Evolutionary conservation across 1,140 invertebrate genomes (phyloP).

Genomic region (Drosophila mojavensis): DNA sequence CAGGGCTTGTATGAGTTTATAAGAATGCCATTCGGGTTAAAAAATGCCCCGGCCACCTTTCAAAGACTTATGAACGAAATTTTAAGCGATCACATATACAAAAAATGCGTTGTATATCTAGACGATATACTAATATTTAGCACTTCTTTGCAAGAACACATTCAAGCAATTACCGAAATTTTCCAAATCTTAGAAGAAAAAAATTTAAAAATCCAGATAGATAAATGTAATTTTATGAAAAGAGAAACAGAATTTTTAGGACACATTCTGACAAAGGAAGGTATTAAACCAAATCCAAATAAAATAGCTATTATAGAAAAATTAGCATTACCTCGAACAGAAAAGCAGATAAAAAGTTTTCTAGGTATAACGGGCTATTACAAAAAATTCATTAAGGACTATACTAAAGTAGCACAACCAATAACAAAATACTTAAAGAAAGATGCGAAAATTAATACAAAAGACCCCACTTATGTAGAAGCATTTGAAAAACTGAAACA

Average conservation of each 20-base stretch:
- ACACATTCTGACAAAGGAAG: neutral
- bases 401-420: constrained; percentile 8
- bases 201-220: constrained; percentile 19
- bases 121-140: constrained; percentile 52
- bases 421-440: constrained; percentile 31
- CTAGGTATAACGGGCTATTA: constrained; percentile 13
- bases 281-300: constrained; percentile 23
- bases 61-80: constrained; percentile 30
- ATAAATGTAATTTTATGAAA: constrained; percentile 30
- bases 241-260: constrained; percentile 29
- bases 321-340: neutral
- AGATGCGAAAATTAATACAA: constrained; percentile 17
- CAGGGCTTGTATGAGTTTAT: constrained; percentile 33
- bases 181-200: constrained; percentile 19
- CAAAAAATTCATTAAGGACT: constrained; percentile 11
- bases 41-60: constrained; percentile 41
- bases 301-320: neutral
- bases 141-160: constrained; percentile 36
- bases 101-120: constrained; percentile 38
- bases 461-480: constrained; percentile 22
- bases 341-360: constrained; percentile 11
- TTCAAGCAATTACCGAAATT: constrained; percentile 28
- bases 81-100: constrained; percentile 27
- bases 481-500: constrained; percentile 32
- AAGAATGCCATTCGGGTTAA: constrained; percentile 36